phyloP scores from a whole-genome alignment of 2,888 invertebrate genomes.

The Entomobrya multifasciata region DNA sequence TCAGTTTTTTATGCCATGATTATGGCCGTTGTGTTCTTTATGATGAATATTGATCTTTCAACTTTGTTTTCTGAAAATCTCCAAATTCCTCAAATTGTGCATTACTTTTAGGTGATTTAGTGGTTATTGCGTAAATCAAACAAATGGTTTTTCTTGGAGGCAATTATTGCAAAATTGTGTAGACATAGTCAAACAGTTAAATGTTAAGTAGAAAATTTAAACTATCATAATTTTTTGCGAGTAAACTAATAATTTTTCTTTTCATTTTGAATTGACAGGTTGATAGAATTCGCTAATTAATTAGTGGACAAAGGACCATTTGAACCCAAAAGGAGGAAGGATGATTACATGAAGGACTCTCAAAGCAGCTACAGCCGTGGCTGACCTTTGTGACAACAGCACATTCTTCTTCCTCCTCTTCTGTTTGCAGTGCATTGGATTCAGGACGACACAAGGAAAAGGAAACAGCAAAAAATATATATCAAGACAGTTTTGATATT shows the following conservation, averaged over 20 bases:
- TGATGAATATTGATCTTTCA: constrained; percentile 58
- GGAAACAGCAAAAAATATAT: background rate
- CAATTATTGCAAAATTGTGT: background rate
- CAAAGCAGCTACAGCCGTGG: constrained; percentile 1
- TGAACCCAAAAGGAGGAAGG: constrained; percentile 15
- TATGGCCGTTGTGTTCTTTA: constrained; percentile 41
- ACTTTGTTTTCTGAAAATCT: constrained; percentile 13
- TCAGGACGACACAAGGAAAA: background rate
- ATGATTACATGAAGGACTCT: constrained; percentile 59
- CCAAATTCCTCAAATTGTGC: background rate
- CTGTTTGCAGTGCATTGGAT: background rate
- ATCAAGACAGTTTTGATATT: constrained; percentile 17
- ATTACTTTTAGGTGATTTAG: background rate
- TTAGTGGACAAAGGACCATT: constrained; percentile 37
- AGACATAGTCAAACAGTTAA: too few relatives aligned
- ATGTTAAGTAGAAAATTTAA: constrained; percentile 40
- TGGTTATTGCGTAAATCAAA: constrained; percentile 17
- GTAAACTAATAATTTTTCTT: too few relatives aligned
- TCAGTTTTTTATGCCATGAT: constrained; percentile 31
- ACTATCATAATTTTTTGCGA: too few relatives aligned
- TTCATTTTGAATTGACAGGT: constrained; percentile 59
- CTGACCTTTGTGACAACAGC: constrained; percentile 40
- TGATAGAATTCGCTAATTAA: constrained; percentile 62
- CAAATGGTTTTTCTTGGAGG: background rate
- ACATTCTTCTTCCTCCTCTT: background rate